phyloP scores from a whole-genome alignment of 1,140 invertebrate genomes.

The Drosophila funebris region DNA sequence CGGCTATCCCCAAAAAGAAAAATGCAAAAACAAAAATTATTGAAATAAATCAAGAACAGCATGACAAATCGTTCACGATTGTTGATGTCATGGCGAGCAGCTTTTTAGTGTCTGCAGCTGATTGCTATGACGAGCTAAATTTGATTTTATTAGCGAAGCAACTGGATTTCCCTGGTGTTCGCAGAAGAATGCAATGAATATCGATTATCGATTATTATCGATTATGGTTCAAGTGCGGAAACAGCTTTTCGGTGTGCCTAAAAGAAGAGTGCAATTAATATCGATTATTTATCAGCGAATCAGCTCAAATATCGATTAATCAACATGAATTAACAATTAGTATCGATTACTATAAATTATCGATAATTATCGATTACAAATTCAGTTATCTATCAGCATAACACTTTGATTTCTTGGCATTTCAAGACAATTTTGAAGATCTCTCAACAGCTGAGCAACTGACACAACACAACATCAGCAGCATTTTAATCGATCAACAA shows the following conservation, averaged over 20 bases:
- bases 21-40: neutral
- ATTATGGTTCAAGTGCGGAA: too few relatives aligned
- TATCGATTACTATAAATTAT: neutral
- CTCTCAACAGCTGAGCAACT: too few relatives aligned
- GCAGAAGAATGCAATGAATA: too few relatives aligned
- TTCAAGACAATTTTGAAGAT: neutral
- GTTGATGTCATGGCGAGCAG: neutral
- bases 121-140: neutral
- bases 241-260: too few relatives aligned
- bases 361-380: neutral
- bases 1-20: conserved; percentile 20
- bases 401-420: neutral
- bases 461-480: too few relatives aligned
- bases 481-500: neutral
- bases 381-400: neutral
- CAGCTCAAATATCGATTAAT: too few relatives aligned
- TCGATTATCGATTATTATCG: too few relatives aligned
- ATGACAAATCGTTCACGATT: conserved; percentile 13
- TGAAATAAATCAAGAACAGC: conserved; percentile 6
- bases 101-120: neutral
- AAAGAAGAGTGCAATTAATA: too few relatives aligned
- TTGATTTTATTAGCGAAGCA: neutral
- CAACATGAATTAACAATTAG: too few relatives aligned
- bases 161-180: too few relatives aligned
- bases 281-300: too few relatives aligned